These are phyloP conservation scores for Erannis defoliaria DNA, from an alignment of 2,888 invertebrate genomes.

Conservation along the genomic window DNA sequence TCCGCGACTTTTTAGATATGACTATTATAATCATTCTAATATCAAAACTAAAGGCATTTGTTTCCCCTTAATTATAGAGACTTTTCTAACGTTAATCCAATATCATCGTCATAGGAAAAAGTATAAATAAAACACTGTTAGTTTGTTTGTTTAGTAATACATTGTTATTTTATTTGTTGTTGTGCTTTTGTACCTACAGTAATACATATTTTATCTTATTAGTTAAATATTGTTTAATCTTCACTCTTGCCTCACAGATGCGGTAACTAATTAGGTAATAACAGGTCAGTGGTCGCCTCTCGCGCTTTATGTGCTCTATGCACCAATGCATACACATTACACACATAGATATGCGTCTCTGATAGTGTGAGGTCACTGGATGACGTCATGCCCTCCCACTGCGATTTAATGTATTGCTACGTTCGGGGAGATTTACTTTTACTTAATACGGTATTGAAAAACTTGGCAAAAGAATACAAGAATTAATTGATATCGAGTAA, in stretches of 20 bases:
- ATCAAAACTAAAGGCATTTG: too few relatives aligned
- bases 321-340: slow-evolving; percentile 26
- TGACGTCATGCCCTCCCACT: slow-evolving; percentile 41
- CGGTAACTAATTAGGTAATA: slow-evolving; percentile 17
- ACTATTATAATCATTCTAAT: too few relatives aligned
- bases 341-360: slow-evolving; percentile 38
- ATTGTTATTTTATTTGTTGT: too few relatives aligned
- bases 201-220: not conserved
- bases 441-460: not conserved
- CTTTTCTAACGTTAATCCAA: too few relatives aligned
- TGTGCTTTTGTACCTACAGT: too few relatives aligned
- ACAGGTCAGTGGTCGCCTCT: slow-evolving; percentile 1
- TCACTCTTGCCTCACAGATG: slow-evolving; percentile 22
- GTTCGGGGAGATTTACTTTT: slow-evolving; percentile 2
- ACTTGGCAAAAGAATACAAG: not conserved
- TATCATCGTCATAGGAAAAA: too few relatives aligned
- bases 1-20: too few relatives aligned
- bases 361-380: slow-evolving; percentile 44
- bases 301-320: slow-evolving; percentile 20
- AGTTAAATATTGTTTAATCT: too few relatives aligned
- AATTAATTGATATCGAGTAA: too few relatives aligned
- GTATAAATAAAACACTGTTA: too few relatives aligned
- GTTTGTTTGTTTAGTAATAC: too few relatives aligned
- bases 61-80: too few relatives aligned
- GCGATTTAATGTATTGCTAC: slow-evolving; percentile 22